Evolutionary conservation across 2,797 vertebrate genomes (phyloP), one percentile per base, ranked within the genome.

Genomic region (Myotis vivesi): DNA sequence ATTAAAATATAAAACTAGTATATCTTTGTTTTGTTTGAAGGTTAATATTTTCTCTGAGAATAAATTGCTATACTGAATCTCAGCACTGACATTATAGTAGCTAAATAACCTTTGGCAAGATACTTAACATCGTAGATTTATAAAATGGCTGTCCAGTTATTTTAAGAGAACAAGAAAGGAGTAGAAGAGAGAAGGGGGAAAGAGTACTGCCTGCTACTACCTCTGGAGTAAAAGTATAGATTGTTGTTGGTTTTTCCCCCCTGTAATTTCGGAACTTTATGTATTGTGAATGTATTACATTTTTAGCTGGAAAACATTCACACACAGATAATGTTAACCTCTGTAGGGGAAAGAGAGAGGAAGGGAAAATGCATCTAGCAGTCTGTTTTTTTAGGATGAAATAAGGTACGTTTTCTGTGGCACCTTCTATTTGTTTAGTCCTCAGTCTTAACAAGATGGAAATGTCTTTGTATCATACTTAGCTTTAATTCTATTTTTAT

Each of bases 331-430:
- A 36, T 68, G 7, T 86, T 89, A 79, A 41, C 6, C 46, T 71
- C 19, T 72, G 1, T 55, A 71, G 44, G 15, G 0, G 66, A 11
- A 87, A 64, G 9, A 13, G 36, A 73, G 6, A 30, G 2, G 36
- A 91, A 82, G 7, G 6, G 30, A 8, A 57, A 23, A 41, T 51
- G 19, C n/a, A 38, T 49, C 33, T 20, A 66, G 44, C 30, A 38
- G 25, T n/a, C 1, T 72, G 0, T 77, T 69, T 81, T 13, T 46
- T 55, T 49, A 94, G 73, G 12, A 38, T 46, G 80, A 72, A 84
- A 46, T 80, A 80, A 95, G 28, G 44, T 76, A 64, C 15, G 12
- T 87, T 81, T 95, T 93, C 59, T 96, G 5, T 86, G 44, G 41
- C 33, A 80, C 23, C 68, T 77, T 92, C 38, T 76, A 30, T 5